phyloP scores from a whole-genome alignment of 2,888 invertebrate species.

The Terebella lapidaria region DNA sequence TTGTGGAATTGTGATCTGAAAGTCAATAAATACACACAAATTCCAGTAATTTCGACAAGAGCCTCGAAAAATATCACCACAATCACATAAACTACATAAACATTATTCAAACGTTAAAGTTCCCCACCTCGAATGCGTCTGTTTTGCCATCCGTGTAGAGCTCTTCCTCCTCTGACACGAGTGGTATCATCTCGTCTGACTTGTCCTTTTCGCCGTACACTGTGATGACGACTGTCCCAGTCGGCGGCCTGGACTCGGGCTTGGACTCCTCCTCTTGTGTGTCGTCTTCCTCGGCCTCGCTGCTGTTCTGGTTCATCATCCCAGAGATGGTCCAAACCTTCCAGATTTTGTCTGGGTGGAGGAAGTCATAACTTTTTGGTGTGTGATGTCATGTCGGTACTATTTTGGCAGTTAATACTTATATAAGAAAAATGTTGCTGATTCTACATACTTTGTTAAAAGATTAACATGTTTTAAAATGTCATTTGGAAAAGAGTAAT shows the following conservation, averaged over 20 bases:
- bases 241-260: not conserved
- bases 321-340: not conserved
- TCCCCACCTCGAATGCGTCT: conserved; percentile 41
- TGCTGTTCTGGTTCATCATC: too few species aligned
- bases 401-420: too few species aligned
- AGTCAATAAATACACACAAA: not conserved
- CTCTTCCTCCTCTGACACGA: conserved; percentile 11
- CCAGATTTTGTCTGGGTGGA: not conserved
- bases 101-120: not conserved
- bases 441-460: too few species aligned
- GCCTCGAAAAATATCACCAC: not conserved
- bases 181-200: conserved; percentile 27
- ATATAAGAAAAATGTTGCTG: too few species aligned
- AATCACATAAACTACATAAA: not conserved
- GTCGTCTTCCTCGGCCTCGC: not conserved
- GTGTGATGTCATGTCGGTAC: too few species aligned
- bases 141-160: conserved; percentile 39
- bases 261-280: not conserved
- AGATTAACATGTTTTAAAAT: not conserved
- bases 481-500: not conserved
- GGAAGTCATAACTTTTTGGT: too few species aligned
- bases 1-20: not conserved
- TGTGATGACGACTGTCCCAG: conserved; percentile 22
- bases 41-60: not conserved
- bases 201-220: conserved; percentile 42